Evolutionary conservation across 37 sponge, comb jelly and placozoan genomes (phyloP).

Genomic region (Axinella damicornis): DNA sequence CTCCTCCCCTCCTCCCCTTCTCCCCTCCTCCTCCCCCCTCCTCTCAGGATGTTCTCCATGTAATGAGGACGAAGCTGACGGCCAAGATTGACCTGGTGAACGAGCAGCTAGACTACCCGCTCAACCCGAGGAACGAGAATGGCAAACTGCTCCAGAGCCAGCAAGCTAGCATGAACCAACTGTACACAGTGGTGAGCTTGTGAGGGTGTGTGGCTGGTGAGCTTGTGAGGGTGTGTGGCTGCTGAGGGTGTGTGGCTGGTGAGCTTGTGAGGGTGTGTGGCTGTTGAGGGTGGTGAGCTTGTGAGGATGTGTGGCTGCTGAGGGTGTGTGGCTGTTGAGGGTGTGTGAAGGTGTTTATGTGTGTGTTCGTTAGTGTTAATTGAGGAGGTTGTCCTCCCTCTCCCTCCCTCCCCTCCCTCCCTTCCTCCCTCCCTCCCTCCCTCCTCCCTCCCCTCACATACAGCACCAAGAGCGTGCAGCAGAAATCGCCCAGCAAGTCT

Average conservation of each 20-base stretch:
- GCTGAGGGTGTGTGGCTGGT: no score
- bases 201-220: no score
- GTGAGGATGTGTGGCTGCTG: no score
- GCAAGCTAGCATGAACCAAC: conserved; percentile 4
- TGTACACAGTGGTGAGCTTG: conserved; percentile 43
- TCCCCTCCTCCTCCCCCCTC: neutral
- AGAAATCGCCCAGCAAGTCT: conserved; percentile 8
- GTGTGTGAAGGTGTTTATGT: no score
- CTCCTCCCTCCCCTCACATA: neutral
- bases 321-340: no score
- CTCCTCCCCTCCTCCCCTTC: neutral
- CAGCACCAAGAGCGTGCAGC: conserved; percentile 18
- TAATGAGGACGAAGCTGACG: conserved; percentile 51
- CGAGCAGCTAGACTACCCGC: conserved; percentile 5
- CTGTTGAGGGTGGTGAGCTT: no score
- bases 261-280: no score
- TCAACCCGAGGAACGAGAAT: conserved; percentile 33
- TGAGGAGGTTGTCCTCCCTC: no score
- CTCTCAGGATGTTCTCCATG: conserved; percentile 59
- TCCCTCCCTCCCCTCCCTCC: neutral
- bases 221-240: no score
- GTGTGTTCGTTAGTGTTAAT: no score
- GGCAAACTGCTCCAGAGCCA: conserved; percentile 19
- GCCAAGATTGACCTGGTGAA: conserved; percentile 67
- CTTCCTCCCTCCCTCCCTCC: neutral